phyloP scores from a whole-genome alignment of 1,140 invertebrate genomes.

The Oryctes rhinoceros region DNA sequence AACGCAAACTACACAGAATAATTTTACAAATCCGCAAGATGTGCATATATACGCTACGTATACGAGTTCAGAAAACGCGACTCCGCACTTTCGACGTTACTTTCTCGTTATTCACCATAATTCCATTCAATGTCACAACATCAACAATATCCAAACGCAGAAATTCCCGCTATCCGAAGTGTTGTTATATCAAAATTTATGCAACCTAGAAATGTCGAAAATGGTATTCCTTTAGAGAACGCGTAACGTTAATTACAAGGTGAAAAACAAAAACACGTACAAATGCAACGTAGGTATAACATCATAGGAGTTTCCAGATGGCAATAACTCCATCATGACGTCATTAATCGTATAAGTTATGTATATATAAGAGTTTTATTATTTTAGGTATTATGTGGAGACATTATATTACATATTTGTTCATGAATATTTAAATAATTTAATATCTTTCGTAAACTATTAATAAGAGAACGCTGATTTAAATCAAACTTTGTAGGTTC shows the following conservation, averaged over 20 bases:
- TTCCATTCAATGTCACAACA: too few relatives aligned
- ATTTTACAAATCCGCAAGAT: too few relatives aligned
- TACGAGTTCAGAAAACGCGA: too few relatives aligned
- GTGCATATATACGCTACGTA: too few relatives aligned
- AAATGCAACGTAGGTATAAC: neutral
- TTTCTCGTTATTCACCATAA: too few relatives aligned
- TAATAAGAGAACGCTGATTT: too few relatives aligned
- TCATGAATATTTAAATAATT: too few relatives aligned
- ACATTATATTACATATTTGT: neutral
- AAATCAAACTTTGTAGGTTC: too few relatives aligned
- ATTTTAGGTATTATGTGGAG: neutral
- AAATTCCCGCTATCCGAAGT: neutral
- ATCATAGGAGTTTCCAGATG: slow-evolving; percentile 14
- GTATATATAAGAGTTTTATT: neutral
- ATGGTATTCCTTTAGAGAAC: neutral
- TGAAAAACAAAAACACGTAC: neutral
- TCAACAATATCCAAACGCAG: neutral
- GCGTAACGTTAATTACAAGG: neutral
- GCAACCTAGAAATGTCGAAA: slow-evolving; percentile 7
- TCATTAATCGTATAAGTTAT: neutral
- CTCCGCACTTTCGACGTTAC: neutral
- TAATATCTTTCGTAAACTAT: too few relatives aligned
- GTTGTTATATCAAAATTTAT: neutral
- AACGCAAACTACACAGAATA: too few relatives aligned
- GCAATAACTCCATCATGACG: neutral